Conservation (phyloP, 2,797 vertebrate species). For the Melanogrammus aeglefinus region DNA sequence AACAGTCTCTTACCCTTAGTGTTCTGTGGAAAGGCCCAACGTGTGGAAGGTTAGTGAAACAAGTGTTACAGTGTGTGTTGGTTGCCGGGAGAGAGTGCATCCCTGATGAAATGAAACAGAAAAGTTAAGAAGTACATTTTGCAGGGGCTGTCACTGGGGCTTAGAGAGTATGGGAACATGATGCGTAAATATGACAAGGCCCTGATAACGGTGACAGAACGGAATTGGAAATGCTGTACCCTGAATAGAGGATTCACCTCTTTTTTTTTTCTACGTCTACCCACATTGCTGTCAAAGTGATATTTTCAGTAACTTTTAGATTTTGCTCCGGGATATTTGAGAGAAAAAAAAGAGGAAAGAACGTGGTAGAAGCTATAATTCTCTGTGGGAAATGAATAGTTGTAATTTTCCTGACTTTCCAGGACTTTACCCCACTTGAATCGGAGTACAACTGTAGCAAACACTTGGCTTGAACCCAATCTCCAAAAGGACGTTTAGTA, state of each 20-base stretch:
- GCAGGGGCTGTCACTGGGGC: background rate
- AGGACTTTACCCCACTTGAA: background rate
- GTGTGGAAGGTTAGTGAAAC: background rate
- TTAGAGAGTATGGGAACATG: constrained; percentile 2
- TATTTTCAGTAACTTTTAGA: background rate
- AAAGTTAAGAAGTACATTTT: constrained; percentile 14
- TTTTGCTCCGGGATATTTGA: constrained; percentile 1
- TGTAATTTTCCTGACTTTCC: background rate
- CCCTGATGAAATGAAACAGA: background rate
- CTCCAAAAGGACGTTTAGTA: too few relatives aligned
- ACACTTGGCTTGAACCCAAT: too few relatives aligned
- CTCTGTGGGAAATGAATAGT: background rate
- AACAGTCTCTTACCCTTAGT: background rate
- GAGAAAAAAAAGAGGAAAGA: background rate
- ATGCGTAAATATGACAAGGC: constrained; percentile 9
- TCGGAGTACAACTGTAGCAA: background rate
- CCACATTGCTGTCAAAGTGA: constrained; percentile 9
- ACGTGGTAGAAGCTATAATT: background rate
- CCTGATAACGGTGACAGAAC: constrained; percentile 11
- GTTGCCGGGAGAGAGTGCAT: background rate
- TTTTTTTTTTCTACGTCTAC: background rate
- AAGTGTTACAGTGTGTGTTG: background rate
- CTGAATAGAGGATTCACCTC: background rate
- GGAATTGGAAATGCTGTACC: constrained; percentile 13
- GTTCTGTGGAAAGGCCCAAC: background rate